Evolutionary conservation across 2,888 invertebrate genomes (phyloP), one percentile per base, ranked within the genome.

Genomic region (Lycaena phlaeas): DNA sequence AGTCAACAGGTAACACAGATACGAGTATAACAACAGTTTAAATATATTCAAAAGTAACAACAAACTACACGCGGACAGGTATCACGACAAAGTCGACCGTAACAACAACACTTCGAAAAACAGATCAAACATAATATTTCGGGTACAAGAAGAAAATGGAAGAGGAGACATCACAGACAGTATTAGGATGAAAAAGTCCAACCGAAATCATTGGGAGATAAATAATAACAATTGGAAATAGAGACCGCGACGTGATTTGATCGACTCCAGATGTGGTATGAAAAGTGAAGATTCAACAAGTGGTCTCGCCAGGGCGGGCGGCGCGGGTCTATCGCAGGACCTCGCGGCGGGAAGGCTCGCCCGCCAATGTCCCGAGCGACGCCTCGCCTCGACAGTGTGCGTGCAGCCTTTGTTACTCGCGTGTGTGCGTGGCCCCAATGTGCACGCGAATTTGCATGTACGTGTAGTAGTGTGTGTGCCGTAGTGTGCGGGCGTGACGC

Each of bases 1-100:
- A 81, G 75, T 77, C 69, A 82, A 82, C 81, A 79, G 74, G 68
- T 82, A 82, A 81, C 79, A 81, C 78, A 78, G 79, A 72, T 77
- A 66, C 59, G 71, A 78, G 76, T 76, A 66, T 52, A 75, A 76
- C 73, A 81, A 79, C 73, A 76, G 77, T 71, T 64, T 74, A 79
- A 75, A 81, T 69, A 73, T 75, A 64, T 75, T 66, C 69, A 79
- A 78, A 79, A 73, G 73, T 77, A 15, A 30, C 30, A 39, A 68
- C 68, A 78, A 79, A n/a, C n/a, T 78, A 75, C 62, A 55, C 63
- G 64, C 60, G 63, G 52, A 50, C 42, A 48, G 49, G 48, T 49
- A 45, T 47, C 57, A 60, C 59, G 57, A 47, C 52, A 63, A 52
- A 61, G 66, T 63, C 61, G 68, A 71, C 65, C 69, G 63, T 71